Conservation (phyloP, 2,113 vertebrate genomes). For the Oriolus oriolus region DNA sequence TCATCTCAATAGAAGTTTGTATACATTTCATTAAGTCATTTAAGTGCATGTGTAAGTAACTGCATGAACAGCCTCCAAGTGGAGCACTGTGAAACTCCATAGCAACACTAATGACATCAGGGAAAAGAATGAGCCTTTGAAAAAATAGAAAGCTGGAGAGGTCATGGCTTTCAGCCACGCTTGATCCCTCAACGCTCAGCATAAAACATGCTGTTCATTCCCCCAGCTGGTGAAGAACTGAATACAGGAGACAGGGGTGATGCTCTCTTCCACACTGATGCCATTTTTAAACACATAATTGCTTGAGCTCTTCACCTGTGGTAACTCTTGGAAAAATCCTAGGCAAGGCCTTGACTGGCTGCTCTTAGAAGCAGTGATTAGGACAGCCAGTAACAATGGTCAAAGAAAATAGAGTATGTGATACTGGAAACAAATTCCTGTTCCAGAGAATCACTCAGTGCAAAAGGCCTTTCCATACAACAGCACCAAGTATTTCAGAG, state of each 20-base stretch:
- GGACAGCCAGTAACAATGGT: background rate
- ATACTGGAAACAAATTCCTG: background rate
- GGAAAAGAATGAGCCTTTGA: background rate
- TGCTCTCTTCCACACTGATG: background rate
- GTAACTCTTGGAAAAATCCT: background rate
- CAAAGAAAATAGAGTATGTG: background rate
- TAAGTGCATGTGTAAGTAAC: background rate
- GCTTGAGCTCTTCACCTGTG: background rate
- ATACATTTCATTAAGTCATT: slow-evolving; percentile 18
- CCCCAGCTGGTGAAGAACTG: background rate
- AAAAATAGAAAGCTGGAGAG: background rate
- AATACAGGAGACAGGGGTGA: background rate
- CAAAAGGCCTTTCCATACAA: background rate
- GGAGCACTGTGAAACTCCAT: background rate
- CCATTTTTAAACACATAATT: background rate
- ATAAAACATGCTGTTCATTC: background rate
- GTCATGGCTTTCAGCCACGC: background rate
- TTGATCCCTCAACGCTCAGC: background rate
- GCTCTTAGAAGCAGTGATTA: background rate
- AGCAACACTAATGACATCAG: slow-evolving; percentile 1
- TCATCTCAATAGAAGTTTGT: background rate
- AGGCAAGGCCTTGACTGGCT: background rate
- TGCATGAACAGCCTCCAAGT: background rate
- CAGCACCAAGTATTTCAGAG: background rate
- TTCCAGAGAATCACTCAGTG: background rate